Base-by-base conservation (phyloP, 2,113 vertebrate genomes). In the Pogona vitticeps region DNA sequence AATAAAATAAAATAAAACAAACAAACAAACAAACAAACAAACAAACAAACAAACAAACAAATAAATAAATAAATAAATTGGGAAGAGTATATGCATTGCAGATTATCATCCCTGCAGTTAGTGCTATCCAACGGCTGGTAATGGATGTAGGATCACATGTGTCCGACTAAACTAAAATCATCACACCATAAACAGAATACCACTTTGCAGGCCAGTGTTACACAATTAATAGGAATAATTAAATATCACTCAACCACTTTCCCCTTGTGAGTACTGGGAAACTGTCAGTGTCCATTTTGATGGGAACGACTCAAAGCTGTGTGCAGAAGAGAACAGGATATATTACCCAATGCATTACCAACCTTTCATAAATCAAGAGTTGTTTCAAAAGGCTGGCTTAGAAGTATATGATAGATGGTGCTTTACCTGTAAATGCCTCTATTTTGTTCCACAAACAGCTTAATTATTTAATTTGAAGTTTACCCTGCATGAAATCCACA, bases 401-500 rank as follows among this genome's bases (percentile, higher is more conserved):
- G 78, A 58, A 81, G 75, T 87, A 76, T 38, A 82, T 67, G 71
- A 82, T 76, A 75, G 70, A 86, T 67, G 42, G 79, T 38, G 33
- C 61, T 76, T n/a, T 76, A 76, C 79, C 85, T 76, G 71, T 56
- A 38, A 56, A 26, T 15, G 42, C 80, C 70, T 75, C 78, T 76
- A 82, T 82, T 82, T 76, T 82, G 40, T 82, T 76, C 59, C 6
- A 33, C 52, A 82, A 76, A 70, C 85, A 31, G 42, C 70, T 87
- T 87, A 87, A 87, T 87, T 81, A 56, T 87, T 82, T 87, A 82
- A 87, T 75, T 75, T 82, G 79, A 87, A 76, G 79, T 87, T 87
- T 87, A 82, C 79, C 71, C 71, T 82, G 71, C 42, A 65, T 67
- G 79, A 38, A 82, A 81, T 17, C 59, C 79, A 82, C 85, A 76